Percentiles rank a stretch among this genome's conserved stretches.
Conservation (phyloP, 1,140 invertebrate genomes). For the Caenorhabditis remanei region DNA sequence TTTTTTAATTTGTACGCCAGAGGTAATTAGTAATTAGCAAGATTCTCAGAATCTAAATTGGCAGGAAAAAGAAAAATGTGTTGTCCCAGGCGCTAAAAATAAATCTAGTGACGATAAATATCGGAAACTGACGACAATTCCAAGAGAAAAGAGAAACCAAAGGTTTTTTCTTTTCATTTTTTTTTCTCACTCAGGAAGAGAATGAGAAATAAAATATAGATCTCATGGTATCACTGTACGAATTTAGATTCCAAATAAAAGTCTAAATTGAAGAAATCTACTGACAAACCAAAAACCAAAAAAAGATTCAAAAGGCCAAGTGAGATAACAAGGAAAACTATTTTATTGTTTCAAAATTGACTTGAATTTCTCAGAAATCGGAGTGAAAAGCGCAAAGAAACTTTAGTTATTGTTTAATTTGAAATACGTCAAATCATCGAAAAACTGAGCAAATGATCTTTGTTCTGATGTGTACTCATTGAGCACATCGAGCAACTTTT, state of each 20-base stretch:
- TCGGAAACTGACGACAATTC: not conserved
- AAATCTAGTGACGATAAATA: not conserved
- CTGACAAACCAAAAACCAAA: too few relatives aligned
- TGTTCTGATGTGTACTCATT: slow-evolving; percentile 33
- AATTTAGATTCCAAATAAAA: too few relatives aligned
- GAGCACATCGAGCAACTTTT: slow-evolving; percentile 45
- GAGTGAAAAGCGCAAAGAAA: slow-evolving; percentile 36
- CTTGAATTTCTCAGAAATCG: slow-evolving; percentile 6
- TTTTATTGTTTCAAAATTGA: not conserved
- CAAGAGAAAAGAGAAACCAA: not conserved
- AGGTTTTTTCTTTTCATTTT: not conserved
- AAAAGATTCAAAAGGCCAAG: too few relatives aligned
- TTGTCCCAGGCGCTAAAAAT: not conserved
- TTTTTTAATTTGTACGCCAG: too few relatives aligned
- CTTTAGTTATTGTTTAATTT: slow-evolving; percentile 50
- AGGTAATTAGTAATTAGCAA: too few relatives aligned
- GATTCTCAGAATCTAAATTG: too few relatives aligned
- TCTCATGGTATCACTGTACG: too few relatives aligned
- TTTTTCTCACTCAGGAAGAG: too few relatives aligned
- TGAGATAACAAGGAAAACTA: too few relatives aligned
- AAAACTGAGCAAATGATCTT: slow-evolving; percentile 54
- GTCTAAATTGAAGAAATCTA: too few relatives aligned
- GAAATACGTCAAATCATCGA: slow-evolving; percentile 44
- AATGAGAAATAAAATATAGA: too few relatives aligned
- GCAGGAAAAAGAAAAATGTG: not conserved